Evolutionary conservation across 1,140 invertebrate species (phyloP).

Genomic region (Phymastichus coffea): DNA sequence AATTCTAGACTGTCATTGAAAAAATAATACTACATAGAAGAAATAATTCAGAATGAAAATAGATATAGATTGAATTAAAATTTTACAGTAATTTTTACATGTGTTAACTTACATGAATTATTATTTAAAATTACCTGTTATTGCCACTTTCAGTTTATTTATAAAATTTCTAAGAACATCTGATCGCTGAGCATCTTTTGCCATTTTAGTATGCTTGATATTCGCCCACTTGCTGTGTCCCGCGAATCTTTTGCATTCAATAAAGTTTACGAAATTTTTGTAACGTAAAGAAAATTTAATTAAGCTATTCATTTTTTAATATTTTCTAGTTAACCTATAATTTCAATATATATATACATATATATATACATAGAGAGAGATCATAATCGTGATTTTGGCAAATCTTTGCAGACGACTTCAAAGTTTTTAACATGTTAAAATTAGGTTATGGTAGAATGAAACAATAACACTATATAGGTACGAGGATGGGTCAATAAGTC

Average conservation of each 20-base stretch:
- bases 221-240: conserved; percentile 78
- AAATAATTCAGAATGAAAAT: conserved; percentile 17
- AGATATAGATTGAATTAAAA: neutral
- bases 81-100: neutral
- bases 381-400: too few species aligned
- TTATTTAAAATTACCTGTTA: conserved; percentile 52
- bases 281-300: neutral
- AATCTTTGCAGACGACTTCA: too few species aligned
- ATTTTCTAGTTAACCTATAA: neutral
- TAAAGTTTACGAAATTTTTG: conserved; percentile 16
- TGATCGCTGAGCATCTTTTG: conserved; percentile 62
- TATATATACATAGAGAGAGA: too few species aligned
- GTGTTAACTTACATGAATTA: neutral
- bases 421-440: too few species aligned
- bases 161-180: conserved; percentile 51
- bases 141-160: conserved; percentile 59
- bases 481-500: too few species aligned
- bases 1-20: neutral
- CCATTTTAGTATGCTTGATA: conserved; percentile 66
- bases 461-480: too few species aligned
- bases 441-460: too few species aligned
- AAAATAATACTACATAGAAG: conserved; percentile 12
- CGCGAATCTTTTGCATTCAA: conserved; percentile 51
- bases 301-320: conserved; percentile 27
- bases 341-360: too few species aligned